Base-by-base conservation (phyloP, 2,113 vertebrate genomes). In the Centrocercus urophasianus region DNA sequence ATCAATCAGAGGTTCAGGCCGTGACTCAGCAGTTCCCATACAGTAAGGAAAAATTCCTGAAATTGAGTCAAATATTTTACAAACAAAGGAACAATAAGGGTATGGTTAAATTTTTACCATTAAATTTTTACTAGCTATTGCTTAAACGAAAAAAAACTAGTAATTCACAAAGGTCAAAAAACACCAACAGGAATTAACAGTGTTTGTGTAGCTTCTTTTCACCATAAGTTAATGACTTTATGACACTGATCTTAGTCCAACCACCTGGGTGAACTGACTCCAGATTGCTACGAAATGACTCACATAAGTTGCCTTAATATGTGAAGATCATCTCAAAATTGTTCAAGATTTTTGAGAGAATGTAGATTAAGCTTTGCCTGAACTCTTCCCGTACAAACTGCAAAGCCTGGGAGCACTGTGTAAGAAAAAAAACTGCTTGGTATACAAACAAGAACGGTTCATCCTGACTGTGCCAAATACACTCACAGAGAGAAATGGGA, bases 41-140 rank as follows among this genome's bases (percentile, higher is more conserved):
- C 34, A 34, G 34, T 34, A 67, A 70, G 27, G 14, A 32, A 7
- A 78, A 87, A 70, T 8, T 48, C 19, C 5, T 43, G 13, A 36
- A 60, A 8, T 17, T 64, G 9, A 66, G 17, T 4, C 45, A 87
- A 69, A 79, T 18, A 1, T 79, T 81, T 74, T 81, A n/a, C 28
- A 7, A 76, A 48, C 8, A 61, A 77, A 8, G 6, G 70, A 78
- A 90, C n/a, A 45, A 4, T 6, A 54, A 32, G 4, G 2, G 4
- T 13, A 63, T 15, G 19, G 74, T 87, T 94, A 83, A 85, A 74
- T 34, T 83, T 91, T 94, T 83, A 66, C 42, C 43, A 92, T 87
- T 94, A 76, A 79, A 67, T 38, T 86, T 91, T 94, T 81, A 64
- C 42, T 40, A 93, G 75, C 8, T 69, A 48, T 78, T 86, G 65